Evolutionary conservation across 2,888 invertebrate species (phyloP).

Genomic region (Metallyticus violacea): DNA sequence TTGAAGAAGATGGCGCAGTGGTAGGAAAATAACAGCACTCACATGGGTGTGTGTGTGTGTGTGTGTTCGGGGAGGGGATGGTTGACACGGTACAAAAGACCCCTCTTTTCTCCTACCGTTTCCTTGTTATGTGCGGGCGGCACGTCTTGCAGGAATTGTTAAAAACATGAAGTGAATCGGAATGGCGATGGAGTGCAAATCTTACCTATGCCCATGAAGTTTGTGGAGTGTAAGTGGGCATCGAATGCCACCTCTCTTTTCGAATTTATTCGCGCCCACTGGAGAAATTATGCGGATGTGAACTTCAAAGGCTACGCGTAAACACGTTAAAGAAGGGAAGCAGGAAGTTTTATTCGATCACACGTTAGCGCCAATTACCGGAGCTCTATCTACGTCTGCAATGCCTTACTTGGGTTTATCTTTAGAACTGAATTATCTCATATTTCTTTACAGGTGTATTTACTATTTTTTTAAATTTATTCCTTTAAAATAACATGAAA

Average conservation of each 20-base stretch:
- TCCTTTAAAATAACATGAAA: no score
- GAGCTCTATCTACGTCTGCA: neutral
- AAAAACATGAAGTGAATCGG: constrained; percentile 27
- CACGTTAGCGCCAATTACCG: neutral
- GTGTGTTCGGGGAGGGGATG: neutral
- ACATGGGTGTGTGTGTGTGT: no score
- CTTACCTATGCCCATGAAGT: neutral
- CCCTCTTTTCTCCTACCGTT: neutral
- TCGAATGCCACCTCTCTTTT: neutral
- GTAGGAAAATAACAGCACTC: constrained; percentile 11
- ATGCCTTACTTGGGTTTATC: neutral
- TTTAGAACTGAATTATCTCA: neutral
- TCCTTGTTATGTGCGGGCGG: neutral
- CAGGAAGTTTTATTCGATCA: neutral
- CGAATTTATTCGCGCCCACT: neutral
- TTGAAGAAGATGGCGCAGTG: constrained; percentile 6
- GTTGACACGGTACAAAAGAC: neutral
- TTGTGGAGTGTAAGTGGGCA: neutral
- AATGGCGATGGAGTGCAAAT: neutral
- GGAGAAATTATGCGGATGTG: neutral
- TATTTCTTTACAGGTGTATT: no score
- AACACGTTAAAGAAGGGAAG: neutral
- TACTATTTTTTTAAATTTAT: no score
- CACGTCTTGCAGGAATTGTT: constrained; percentile 23
- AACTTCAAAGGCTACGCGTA: neutral